Base-by-base conservation (phyloP, 1,140 invertebrate species). In the Orussus abietinus region DNA sequence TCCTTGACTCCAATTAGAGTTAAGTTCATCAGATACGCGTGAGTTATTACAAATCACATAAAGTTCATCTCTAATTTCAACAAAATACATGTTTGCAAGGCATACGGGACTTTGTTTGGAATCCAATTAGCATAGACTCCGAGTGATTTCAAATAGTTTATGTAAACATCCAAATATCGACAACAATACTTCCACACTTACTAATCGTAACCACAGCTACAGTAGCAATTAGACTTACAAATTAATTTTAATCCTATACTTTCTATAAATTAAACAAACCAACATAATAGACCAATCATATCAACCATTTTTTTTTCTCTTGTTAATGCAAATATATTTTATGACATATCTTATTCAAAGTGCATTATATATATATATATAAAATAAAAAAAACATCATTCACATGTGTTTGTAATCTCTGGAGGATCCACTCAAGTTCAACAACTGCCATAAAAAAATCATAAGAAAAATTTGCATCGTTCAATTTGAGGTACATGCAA, bases 41-140 rank as follows among this genome's bases (percentile, higher is more conserved):
- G n/a, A n/a, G n/a, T n/a, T 26, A 3, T 25, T 38, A 12, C 32
- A 42, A 42, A 42, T 42, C 31, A 31, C 39, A 42, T 26, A 32
- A 30, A 14, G 34, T 42, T 15, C 26, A 34, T 42, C 12, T 35
- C 31, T 34, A 42, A 20, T 35, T 33, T 42, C 40, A 42, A 42
- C 40, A 42, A 42, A 35, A 42, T 35, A 42, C 32, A 21, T 28
- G 40, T 42, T 42, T 42, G 40, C 40, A 42, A 42, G 40, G 40
- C 40, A 42, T 42, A 42, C 25, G 28, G 40, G 32, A 42, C 28
- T 42, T 35, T 42, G 22, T 21, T 29, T 32, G 6, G 6, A 25
- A 25, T 7, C n/a, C 22, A 7, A 25, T 25, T 25, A 6, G n/a
- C 22, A 25, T 25, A 7, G n/a, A 25, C 22, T n/a, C 6, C n/a